These are phyloP conservation scores for Campylomormyrus tamandua DNA, from an alignment of 2,113 vertebrate species.

Conservation along the genomic window DNA sequence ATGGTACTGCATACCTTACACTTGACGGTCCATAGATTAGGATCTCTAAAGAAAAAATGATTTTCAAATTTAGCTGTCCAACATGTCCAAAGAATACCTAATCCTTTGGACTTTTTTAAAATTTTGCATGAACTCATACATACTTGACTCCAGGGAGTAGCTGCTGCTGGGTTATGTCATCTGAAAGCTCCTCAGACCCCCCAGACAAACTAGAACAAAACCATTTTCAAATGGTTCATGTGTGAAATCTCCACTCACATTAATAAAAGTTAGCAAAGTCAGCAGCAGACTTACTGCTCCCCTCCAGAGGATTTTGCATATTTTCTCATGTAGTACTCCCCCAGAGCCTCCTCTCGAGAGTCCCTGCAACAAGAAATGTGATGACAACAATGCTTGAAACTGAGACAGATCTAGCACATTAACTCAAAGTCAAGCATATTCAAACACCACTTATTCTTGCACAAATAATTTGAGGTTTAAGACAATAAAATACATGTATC, in stretches of 20 bases:
- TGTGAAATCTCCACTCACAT: background rate
- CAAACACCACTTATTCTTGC: background rate
- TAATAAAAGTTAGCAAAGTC: background rate
- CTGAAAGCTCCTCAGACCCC: conserved; percentile 82
- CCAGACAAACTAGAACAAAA: conserved; percentile 65
- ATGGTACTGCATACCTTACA: conserved; percentile 69
- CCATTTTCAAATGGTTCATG: background rate
- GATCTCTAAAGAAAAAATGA: conserved; percentile 65
- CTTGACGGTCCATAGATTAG: conserved; percentile 92
- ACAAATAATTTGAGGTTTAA: background rate
- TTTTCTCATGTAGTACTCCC: conserved; percentile 93
- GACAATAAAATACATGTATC: fast-evolving
- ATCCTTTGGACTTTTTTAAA: background rate
- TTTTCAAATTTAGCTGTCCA: background rate
- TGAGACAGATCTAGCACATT: background rate
- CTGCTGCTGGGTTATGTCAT: conserved; percentile 93
- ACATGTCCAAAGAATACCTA: too few relatives aligned
- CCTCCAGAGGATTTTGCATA: conserved; percentile 82
- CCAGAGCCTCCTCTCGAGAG: conserved; percentile 82
- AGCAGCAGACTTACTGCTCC: conserved; percentile 68
- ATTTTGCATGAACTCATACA: conserved; percentile 28
- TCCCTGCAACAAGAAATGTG: conserved; percentile 58
- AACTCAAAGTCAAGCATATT: background rate
- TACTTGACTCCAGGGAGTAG: conserved; percentile 91
- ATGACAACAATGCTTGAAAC: background rate